Conservation (phyloP, 2,797 vertebrate species). For the Tangara arthus region DNA sequence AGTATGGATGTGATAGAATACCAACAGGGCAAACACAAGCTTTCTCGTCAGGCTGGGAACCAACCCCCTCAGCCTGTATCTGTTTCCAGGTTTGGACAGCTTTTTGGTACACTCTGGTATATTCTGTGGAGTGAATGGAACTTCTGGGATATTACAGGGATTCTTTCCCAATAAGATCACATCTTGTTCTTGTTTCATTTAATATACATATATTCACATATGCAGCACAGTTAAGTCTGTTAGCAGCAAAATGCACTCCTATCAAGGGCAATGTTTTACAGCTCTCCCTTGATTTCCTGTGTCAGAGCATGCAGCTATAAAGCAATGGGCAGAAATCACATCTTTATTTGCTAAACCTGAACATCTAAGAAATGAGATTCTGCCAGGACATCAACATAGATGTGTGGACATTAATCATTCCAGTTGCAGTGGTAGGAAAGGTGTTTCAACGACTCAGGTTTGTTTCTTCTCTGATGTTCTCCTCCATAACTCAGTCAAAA, state of each 20-base stretch:
- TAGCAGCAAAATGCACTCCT: not conserved
- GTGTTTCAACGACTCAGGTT: not conserved
- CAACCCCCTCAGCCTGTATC: not conserved
- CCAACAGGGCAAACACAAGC: constrained; percentile 26
- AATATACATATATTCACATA: not conserved
- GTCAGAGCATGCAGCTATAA: constrained; percentile 14
- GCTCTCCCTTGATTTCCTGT: constrained; percentile 52
- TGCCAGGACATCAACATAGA: not conserved
- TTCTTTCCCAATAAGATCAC: constrained; percentile 69
- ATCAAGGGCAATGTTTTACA: constrained; percentile 34
- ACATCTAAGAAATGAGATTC: constrained; percentile 13
- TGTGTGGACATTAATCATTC: not conserved
- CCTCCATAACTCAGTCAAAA: not conserved
- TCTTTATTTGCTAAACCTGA: constrained; percentile 43
- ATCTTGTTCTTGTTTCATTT: constrained; percentile 70
- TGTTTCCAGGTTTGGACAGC: constrained; percentile 23
- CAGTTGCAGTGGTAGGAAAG: not conserved
- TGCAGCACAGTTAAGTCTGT: not conserved
- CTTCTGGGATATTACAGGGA: constrained; percentile 50
- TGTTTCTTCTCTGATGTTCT: not conserved
- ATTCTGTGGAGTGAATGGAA: constrained; percentile 1
- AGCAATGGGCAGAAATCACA: not conserved
- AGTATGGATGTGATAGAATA: constrained; percentile 44
- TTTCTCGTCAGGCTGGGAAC: not conserved
- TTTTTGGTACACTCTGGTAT: constrained; percentile 28